These are phyloP conservation scores for Chromobotia macracanthus DNA, from an alignment of 2,797 vertebrate genomes.

Conservation along the genomic window DNA sequence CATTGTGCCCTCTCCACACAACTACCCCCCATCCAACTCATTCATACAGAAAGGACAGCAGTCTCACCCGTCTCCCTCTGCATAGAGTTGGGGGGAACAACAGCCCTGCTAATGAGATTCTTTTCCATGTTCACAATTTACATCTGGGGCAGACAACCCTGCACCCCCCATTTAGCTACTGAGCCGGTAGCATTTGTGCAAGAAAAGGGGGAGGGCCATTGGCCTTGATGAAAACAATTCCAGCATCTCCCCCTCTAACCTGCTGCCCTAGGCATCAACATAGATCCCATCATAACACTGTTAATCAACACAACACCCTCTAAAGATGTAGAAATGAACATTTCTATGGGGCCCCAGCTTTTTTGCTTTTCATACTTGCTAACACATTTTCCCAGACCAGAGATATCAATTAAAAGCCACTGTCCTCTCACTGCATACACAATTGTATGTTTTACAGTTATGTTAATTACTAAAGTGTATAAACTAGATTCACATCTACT, in stretches of 20 bases:
- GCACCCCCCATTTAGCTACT: constrained; percentile 81
- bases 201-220: constrained; percentile 67
- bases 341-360: constrained; percentile 70
- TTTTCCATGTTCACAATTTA: constrained; percentile 88
- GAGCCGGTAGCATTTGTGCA: constrained; percentile 78
- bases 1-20: constrained; percentile 77
- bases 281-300: constrained; percentile 76
- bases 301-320: constrained; percentile 77
- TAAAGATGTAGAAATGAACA: constrained; percentile 71
- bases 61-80: constrained; percentile 68
- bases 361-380: constrained; percentile 55
- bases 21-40: constrained; percentile 63
- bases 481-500: background rate
- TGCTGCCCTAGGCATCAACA: constrained; percentile 61
- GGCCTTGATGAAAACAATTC: constrained; percentile 81
- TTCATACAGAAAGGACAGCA: constrained; percentile 78
- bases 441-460: constrained; percentile 13
- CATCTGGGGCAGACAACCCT: constrained; percentile 87
- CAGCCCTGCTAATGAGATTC: constrained; percentile 87
- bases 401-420: constrained; percentile 33
- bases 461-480: background rate
- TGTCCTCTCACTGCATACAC: background rate
- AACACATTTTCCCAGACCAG: constrained; percentile 48
- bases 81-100: constrained; percentile 70
- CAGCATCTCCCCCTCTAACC: constrained; percentile 70